Conservation (phyloP, 2,888 invertebrate genomes). For the Melinopterus prodromus region DNA sequence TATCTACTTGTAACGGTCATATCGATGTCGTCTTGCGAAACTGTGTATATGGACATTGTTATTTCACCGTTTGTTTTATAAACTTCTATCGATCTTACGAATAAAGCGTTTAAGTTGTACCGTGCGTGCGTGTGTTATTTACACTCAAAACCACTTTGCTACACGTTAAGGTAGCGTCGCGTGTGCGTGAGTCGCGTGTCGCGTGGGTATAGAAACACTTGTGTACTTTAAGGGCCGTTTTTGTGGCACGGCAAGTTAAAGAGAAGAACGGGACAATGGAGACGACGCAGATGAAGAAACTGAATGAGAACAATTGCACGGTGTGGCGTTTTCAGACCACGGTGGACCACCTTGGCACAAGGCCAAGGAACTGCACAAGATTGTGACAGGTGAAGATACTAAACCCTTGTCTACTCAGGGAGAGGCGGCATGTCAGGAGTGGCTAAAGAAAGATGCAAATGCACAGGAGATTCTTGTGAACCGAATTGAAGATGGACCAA, state of each 20-base stretch:
- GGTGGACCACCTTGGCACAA: background rate
- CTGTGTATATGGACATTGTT: no score
- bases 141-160: no score
- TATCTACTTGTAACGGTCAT: no score
- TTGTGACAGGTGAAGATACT: background rate
- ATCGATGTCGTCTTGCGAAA: no score
- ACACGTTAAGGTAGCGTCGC: background rate
- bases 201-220: background rate
- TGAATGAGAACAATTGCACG: background rate
- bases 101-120: no score
- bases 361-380: background rate
- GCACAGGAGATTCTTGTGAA: constrained; percentile 43
- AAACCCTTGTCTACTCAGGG: background rate
- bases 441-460: constrained; percentile 32
- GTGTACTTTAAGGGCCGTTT: background rate
- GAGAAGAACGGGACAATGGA: background rate
- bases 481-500: constrained; percentile 42
- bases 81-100: no score
- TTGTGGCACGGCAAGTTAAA: no score
- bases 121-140: no score
- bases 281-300: background rate
- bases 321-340: background rate
- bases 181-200: background rate
- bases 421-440: background rate
- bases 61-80: no score